These are phyloP conservation scores for Cylindroiulus punctatus DNA, from an alignment of 2,888 invertebrate species.

Conservation along the genomic window DNA sequence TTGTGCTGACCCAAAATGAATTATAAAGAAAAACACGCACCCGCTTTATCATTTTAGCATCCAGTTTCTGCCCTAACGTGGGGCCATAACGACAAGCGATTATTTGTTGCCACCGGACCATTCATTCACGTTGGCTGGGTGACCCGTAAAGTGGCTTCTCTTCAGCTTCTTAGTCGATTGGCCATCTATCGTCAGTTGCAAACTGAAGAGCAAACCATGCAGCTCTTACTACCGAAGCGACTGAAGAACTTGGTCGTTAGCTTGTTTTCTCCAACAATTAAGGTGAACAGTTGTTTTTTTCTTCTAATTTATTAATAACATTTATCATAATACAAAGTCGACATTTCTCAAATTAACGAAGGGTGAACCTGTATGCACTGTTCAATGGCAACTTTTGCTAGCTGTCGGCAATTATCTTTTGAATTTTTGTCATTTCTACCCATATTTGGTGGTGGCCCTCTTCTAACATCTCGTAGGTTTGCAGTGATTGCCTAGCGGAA, in stretches of 20 bases:
- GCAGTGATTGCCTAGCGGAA: too few relatives aligned
- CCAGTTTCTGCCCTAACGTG: conserved; percentile 94
- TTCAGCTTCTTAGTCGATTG: conserved; percentile 88
- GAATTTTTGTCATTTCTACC: too few relatives aligned
- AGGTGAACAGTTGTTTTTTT: conserved; percentile 74
- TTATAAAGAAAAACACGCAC: neutral
- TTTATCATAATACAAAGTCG: too few relatives aligned
- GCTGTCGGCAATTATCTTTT: too few relatives aligned
- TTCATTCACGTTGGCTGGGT: conserved; percentile 70
- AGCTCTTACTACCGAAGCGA: conserved; percentile 86
- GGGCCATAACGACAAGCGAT: conserved; percentile 96
- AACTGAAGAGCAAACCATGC: conserved; percentile 78
- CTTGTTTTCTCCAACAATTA: conserved; percentile 91
- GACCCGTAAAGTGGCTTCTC: conserved; percentile 73
- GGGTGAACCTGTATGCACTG: too few relatives aligned
- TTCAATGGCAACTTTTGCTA: too few relatives aligned
- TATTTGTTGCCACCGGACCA: conserved; percentile 93
- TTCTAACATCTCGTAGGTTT: too few relatives aligned
- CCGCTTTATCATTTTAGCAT: conserved; percentile 69
- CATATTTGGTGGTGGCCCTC: too few relatives aligned
- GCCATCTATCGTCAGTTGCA: conserved; percentile 65
- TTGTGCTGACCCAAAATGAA: neutral
- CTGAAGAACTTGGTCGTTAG: conserved; percentile 85
- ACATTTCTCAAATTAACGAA: too few relatives aligned
- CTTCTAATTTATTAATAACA: too few relatives aligned